phyloP scores from a whole-genome alignment of 2,888 invertebrate genomes.

The Anoncus sp. region DNA sequence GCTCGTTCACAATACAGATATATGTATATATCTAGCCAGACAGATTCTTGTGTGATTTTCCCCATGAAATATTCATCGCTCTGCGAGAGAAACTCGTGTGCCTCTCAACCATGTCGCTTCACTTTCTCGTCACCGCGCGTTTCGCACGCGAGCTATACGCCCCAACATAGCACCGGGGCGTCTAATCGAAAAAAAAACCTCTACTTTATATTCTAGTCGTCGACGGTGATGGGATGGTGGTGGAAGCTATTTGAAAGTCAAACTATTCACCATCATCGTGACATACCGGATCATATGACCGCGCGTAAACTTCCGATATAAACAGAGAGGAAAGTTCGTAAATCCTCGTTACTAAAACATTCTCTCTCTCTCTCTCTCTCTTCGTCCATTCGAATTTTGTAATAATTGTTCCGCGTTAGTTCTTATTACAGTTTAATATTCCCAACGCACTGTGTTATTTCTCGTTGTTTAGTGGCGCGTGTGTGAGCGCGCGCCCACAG shows the following conservation, averaged over 20 bases:
- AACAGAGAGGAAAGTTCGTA: conserved; percentile 52
- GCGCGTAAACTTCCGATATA: conserved; percentile 67
- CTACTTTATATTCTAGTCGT: conserved; percentile 72
- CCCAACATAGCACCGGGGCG: background rate
- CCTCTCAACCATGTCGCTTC: conserved; percentile 54
- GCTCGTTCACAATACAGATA: background rate
- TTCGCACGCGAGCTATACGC: background rate
- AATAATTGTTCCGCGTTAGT: too few species aligned
- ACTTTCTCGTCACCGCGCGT: conserved; percentile 51
- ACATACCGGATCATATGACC: conserved; percentile 17
- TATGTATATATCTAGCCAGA: conserved; percentile 1
- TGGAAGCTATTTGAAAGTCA: conserved; percentile 74
- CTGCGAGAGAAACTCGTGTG: conserved; percentile 59
- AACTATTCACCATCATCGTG: conserved; percentile 70
- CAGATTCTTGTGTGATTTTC: conserved; percentile 45
- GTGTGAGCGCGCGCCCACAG: too few species aligned
- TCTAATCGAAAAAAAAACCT: conserved; percentile 69
- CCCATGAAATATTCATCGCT: conserved; percentile 73
- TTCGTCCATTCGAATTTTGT: too few species aligned
- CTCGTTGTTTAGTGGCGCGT: too few species aligned
- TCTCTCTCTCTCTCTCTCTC: too few species aligned
- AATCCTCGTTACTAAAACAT: conserved; percentile 9
- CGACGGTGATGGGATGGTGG: too few species aligned
- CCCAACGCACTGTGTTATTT: background rate
- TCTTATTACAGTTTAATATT: background rate